Evolutionary conservation across 1,140 invertebrate species (phyloP), one percentile per base, ranked within the genome.

Genomic region (Galendromus occidentalis): DNA sequence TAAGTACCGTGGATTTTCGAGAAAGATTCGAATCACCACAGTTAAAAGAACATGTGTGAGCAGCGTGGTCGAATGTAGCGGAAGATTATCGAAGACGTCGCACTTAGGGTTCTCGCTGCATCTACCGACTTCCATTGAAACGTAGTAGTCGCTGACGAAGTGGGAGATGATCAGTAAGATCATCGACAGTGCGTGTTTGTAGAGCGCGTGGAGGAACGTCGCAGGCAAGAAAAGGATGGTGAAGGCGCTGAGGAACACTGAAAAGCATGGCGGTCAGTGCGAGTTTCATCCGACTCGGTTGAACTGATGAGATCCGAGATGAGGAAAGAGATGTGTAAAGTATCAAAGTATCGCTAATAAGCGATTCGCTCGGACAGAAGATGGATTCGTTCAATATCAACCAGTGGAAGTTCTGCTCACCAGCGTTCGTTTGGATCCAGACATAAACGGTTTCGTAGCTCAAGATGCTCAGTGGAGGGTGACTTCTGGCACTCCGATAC

Each of bases 141-240:
- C 74, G 68, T 79, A 80, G 44, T 74, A 72, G n/a, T 72, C 70
- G 2, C 79, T 80, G 42, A 80, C 71, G 65, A 77, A 72, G 55
- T 79, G 76, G 18, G 76, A 75, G 20, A 71, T 71, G 1, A 72
- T 70, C 18, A 81, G 70, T 0, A 81, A 69, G 33, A 73, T 72
- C 41, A 74, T 71, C 70, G 76, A 77, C 18, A 80, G 70, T 30
- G 78, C 71, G 69, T 82, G 79, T 71, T 78, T 76, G 72, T 82
- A 82, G 30, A 81, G 70, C 14, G 72, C 73, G 14, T 80, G 75
- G 22, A 81, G 73, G 66, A 76, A 73, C 51, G 74, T 71, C 17
- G 81, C 68, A 5, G 80, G 79, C 17, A 82, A 71, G 5, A 79
- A 70, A n/a, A 81, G 73, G 25, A 82, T 70, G 12, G 79, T 70